Conservation (phyloP, 2,113 vertebrate genomes). For the Xiphias gladius region DNA sequence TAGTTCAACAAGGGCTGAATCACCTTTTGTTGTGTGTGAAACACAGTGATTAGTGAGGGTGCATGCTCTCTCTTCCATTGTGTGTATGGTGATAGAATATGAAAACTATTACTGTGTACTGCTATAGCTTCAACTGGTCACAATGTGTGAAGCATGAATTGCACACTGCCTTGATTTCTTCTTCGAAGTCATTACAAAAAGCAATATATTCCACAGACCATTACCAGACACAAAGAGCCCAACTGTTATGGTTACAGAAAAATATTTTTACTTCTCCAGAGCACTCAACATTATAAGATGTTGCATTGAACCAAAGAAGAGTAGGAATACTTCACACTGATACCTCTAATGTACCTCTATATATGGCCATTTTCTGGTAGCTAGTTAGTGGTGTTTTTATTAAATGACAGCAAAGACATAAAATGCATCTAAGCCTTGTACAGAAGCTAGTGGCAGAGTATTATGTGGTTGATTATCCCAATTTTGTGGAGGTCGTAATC, state of each 20-base stretch:
- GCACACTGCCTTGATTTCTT: constrained; percentile 27
- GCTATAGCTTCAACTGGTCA: constrained; percentile 18
- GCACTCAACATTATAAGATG: constrained; percentile 64
- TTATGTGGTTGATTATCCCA: constrained; percentile 45
- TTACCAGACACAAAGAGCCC: constrained; percentile 58
- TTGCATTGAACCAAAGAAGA: constrained; percentile 62
- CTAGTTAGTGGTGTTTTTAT: constrained; percentile 48
- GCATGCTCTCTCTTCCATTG: background rate
- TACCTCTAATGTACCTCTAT: constrained; percentile 58
- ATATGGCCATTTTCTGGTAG: constrained; percentile 62
- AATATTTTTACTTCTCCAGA: constrained; percentile 69
- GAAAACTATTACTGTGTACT: background rate
- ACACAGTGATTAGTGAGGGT: background rate
- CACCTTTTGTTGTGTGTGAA: constrained; percentile 18
- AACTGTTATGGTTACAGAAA: constrained; percentile 77
- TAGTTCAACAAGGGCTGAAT: background rate
- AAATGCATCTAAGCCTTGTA: constrained; percentile 39
- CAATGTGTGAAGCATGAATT: constrained; percentile 15
- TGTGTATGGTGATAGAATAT: constrained; percentile 10
- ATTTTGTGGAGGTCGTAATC: constrained; percentile 42
- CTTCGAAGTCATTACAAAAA: constrained; percentile 50
- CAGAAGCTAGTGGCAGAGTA: constrained; percentile 36
- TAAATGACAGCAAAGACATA: constrained; percentile 64
- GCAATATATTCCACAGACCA: constrained; percentile 61
- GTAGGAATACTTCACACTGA: constrained; percentile 45